These are phyloP conservation scores for Drosophila kikkawai DNA, from an alignment of 1,140 invertebrate genomes.

Conservation along the genomic window DNA sequence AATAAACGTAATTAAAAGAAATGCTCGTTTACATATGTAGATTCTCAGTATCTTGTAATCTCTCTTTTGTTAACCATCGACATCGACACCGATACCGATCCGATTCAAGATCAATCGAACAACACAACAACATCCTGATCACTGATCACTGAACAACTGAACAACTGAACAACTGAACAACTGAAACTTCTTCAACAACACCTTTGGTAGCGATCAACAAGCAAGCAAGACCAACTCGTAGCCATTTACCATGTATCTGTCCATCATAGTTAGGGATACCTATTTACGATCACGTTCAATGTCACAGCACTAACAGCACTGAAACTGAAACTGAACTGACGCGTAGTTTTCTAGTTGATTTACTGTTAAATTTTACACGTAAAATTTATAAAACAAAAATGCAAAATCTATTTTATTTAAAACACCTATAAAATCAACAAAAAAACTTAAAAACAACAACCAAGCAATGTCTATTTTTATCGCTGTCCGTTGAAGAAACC, in stretches of 20 bases:
- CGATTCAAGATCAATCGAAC: constrained; percentile 21
- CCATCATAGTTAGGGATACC: constrained; percentile 70
- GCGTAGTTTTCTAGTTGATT: constrained; percentile 82
- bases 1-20: constrained; percentile 84
- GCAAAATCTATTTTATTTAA: constrained; percentile 76
- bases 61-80: constrained; percentile 73
- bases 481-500: constrained; percentile 66
- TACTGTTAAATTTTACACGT: constrained; percentile 83
- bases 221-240: constrained; percentile 40
- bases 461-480: constrained; percentile 68
- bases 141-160: constrained; percentile 27
- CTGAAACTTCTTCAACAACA: constrained; percentile 76
- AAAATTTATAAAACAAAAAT: constrained; percentile 79
- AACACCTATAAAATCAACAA: constrained; percentile 68
- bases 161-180: constrained; percentile 44
- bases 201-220: constrained; percentile 64
- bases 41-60: constrained; percentile 80
- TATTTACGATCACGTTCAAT: constrained; percentile 59
- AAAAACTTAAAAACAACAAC: constrained; percentile 57
- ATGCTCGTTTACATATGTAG: constrained; percentile 84
- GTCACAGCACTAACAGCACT: constrained; percentile 56
- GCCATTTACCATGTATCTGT: constrained; percentile 59
- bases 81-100: constrained; percentile 23
- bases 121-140: constrained; percentile 31
- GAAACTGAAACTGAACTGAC: constrained; percentile 56